A percentile compares a stretch with the other conserved stretches of the same genome.
These are phyloP conservation scores for Botia almorhae DNA, from an alignment of 2,797 vertebrate genomes.

Conservation along the genomic window DNA sequence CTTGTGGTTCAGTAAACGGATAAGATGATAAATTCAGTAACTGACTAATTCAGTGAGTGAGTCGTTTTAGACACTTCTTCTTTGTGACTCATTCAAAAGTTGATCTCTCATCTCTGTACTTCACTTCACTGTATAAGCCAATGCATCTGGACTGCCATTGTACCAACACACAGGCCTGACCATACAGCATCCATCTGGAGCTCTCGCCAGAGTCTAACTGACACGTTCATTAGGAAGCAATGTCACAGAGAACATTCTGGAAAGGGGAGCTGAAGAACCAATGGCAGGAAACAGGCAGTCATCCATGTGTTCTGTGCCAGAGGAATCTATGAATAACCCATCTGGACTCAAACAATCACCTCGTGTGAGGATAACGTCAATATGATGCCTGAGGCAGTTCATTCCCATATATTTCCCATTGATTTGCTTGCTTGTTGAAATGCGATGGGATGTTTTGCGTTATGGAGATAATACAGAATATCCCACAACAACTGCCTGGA, in stretches of 20 bases:
- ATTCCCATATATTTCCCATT: not conserved
- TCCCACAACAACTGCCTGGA: slow-evolving; percentile 33
- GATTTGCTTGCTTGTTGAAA: slow-evolving; percentile 22
- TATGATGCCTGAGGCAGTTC: slow-evolving; percentile 13
- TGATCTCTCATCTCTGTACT: slow-evolving; percentile 34
- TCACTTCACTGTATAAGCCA: slow-evolving; percentile 7
- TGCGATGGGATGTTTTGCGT: slow-evolving; percentile 17
- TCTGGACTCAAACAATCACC: slow-evolving; percentile 52
- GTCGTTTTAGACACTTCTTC: not conserved
- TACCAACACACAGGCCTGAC: slow-evolving; percentile 44
- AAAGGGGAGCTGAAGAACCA: slow-evolving; percentile 35
- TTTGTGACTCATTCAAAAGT: not conserved
- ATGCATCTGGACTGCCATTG: slow-evolving; percentile 53
- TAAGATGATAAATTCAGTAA: not conserved
- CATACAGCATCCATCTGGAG: slow-evolving; percentile 61
- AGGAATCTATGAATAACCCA: slow-evolving; percentile 53
- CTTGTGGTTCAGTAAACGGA: no score
- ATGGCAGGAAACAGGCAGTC: slow-evolving; percentile 45
- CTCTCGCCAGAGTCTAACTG: slow-evolving; percentile 48
- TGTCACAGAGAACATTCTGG: slow-evolving; percentile 59
- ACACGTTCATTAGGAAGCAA: slow-evolving; percentile 57
- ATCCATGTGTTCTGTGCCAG: slow-evolving; percentile 40
- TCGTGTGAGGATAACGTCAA: slow-evolving; percentile 23
- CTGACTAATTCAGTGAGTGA: not conserved
- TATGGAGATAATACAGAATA: slow-evolving; percentile 39